Evolutionary conservation across 2,113 vertebrate species (phyloP).

Genomic region (Scytalopus superciliaris): DNA sequence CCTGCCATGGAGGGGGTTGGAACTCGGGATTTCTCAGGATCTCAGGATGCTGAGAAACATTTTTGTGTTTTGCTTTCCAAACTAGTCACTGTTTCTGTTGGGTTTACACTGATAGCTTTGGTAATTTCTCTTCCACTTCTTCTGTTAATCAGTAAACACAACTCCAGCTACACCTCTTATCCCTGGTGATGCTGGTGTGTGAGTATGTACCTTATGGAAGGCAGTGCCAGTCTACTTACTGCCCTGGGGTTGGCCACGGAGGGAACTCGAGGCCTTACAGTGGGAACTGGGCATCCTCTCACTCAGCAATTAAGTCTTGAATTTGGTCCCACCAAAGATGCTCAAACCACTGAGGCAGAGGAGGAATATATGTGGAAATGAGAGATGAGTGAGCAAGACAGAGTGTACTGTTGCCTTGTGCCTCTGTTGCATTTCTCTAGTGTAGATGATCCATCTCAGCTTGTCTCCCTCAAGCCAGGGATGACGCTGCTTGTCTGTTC

Average conservation of each 20-base stretch:
- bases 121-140: not conserved
- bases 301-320: not conserved
- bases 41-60: conserved; percentile 23
- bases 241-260: not conserved
- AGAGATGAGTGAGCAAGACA: rapidly evolving
- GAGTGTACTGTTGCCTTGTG: not conserved
- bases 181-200: not conserved
- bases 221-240: not conserved
- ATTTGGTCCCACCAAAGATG: not conserved
- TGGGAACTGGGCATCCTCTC: not conserved
- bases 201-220: not conserved
- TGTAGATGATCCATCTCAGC: not conserved
- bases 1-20: not conserved
- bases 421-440: not conserved
- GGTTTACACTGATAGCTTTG: not conserved
- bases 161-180: not conserved
- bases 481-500: not conserved
- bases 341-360: not conserved
- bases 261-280: not conserved
- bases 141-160: not conserved
- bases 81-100: conserved; percentile 33
- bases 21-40: not conserved
- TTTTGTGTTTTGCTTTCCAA: not conserved
- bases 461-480: not conserved
- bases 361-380: not conserved